phyloP scores from a whole-genome alignment of 37 sponge, comb jelly and placozoan species.

The Trichoplax adhaerens region DNA sequence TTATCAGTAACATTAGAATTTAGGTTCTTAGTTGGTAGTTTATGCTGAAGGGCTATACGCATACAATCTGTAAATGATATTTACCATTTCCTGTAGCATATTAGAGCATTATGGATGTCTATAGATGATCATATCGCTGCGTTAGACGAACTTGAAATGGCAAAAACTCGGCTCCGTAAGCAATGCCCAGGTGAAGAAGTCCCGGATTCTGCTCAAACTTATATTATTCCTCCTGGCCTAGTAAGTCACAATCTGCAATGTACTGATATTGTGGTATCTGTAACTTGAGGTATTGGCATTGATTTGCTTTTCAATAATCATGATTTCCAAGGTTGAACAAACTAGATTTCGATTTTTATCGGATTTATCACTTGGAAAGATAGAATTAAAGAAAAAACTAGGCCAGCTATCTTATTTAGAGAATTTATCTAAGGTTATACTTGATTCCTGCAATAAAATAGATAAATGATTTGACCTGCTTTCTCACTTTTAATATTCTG shows the following conservation, averaged over 20 bases:
- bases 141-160: constrained; percentile 46
- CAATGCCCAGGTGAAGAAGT: constrained; percentile 7
- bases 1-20: too few species aligned
- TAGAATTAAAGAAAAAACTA: constrained; percentile 26
- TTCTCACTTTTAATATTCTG: too few species aligned
- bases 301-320: too few species aligned
- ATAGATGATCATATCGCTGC: constrained; percentile 15
- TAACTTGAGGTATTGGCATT: too few species aligned
- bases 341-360: background rate
- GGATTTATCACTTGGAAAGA: constrained; percentile 10
- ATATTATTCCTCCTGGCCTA: constrained; percentile 9
- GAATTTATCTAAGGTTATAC: constrained; percentile 25
- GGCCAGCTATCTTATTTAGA: constrained; percentile 51
- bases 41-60: background rate
- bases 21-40: too few species aligned
- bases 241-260: constrained; percentile 3
- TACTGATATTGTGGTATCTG: too few species aligned
- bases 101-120: constrained; percentile 33
- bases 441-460: background rate
- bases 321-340: too few species aligned
- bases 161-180: constrained; percentile 13
- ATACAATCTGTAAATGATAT: background rate
- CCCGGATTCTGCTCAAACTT: background rate
- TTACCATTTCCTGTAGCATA: constrained; percentile 11
- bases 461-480: too few species aligned